A percentile compares a stretch with the other conserved stretches of the same genome.
Evolutionary conservation across 2,888 invertebrate genomes (phyloP).

Genomic region (Sarcophaga carnaria): DNA sequence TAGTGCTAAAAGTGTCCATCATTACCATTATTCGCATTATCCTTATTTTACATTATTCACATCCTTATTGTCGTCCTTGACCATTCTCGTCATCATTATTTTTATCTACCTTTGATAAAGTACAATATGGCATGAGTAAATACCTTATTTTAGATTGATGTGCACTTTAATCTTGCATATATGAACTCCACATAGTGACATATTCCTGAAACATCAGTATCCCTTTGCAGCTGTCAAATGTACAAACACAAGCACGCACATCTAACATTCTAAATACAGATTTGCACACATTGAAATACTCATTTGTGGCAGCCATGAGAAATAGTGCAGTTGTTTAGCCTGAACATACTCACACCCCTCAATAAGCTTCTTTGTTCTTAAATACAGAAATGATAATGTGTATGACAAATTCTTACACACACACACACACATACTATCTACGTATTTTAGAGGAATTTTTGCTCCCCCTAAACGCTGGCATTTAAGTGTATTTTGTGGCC

Average conservation of each 20-base stretch:
- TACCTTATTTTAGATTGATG: slow-evolving; percentile 60
- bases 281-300: slow-evolving; percentile 24
- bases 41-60: neutral
- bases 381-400: too few species aligned
- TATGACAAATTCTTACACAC: neutral
- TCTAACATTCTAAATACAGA: neutral
- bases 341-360: neutral
- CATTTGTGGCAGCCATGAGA: slow-evolving; percentile 42
- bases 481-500: slow-evolving; percentile 55
- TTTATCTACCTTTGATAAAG: slow-evolving; percentile 44
- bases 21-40: slow-evolving; percentile 17
- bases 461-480: slow-evolving; percentile 32
- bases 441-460: neutral
- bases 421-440: neutral
- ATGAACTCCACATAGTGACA: slow-evolving; percentile 52
- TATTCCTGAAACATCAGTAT: slow-evolving; percentile 25
- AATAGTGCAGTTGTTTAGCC: slow-evolving; percentile 52
- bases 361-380: neutral
- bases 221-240: neutral
- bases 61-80: slow-evolving; percentile 6
- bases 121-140: slow-evolving; percentile 32
- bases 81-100: slow-evolving; percentile 4
- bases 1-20: slow-evolving; percentile 41
- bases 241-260: neutral
- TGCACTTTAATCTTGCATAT: slow-evolving; percentile 53